Conservation (phyloP, 2,888 invertebrate species). For the Tuberolachnus salignus region DNA sequence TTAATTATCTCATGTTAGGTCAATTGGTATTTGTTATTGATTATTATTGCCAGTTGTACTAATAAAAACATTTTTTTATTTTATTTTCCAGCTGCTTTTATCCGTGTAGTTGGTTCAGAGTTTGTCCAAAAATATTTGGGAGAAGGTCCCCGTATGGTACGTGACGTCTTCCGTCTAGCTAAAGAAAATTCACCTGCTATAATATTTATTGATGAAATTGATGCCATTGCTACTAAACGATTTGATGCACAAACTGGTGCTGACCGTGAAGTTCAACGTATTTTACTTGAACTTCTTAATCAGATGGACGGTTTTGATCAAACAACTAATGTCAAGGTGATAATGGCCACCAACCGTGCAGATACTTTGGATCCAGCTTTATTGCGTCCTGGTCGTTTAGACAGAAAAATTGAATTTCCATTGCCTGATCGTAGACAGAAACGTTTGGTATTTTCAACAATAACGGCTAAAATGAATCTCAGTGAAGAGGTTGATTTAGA, state of each 20-base stretch:
- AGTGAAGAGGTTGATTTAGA: constrained; percentile 99
- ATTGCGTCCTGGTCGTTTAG: constrained; percentile 91
- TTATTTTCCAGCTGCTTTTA: constrained; percentile 83
- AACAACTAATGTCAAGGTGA: constrained; percentile 98
- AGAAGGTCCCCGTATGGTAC: constrained; percentile 98
- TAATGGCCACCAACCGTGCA: constrained; percentile 72
- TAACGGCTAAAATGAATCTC: constrained; percentile 95
- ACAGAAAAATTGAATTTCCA: constrained; percentile 98
- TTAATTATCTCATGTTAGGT: no score
- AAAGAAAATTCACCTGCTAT: constrained; percentile 99
- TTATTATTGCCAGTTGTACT: no score
- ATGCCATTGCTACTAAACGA: constrained; percentile 98
- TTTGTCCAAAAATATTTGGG: constrained; percentile 99
- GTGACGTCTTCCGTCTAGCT: constrained; percentile 97
- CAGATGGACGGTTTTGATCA: constrained; percentile 99
- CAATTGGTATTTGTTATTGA: no score
- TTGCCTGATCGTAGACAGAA: constrained; percentile 92
- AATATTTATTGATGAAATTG: constrained; percentile 99
- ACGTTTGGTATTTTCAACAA: constrained; percentile 96
- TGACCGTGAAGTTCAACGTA: constrained; percentile 97
- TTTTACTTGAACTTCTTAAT: constrained; percentile 92
- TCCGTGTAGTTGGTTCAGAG: constrained; percentile 98
- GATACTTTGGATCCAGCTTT: constrained; percentile 99
- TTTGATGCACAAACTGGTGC: constrained; percentile 99
- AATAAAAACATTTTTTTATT: neutral